Evolutionary conservation across 2,797 vertebrate genomes (phyloP).

Genomic region (Miichthys miiuy): DNA sequence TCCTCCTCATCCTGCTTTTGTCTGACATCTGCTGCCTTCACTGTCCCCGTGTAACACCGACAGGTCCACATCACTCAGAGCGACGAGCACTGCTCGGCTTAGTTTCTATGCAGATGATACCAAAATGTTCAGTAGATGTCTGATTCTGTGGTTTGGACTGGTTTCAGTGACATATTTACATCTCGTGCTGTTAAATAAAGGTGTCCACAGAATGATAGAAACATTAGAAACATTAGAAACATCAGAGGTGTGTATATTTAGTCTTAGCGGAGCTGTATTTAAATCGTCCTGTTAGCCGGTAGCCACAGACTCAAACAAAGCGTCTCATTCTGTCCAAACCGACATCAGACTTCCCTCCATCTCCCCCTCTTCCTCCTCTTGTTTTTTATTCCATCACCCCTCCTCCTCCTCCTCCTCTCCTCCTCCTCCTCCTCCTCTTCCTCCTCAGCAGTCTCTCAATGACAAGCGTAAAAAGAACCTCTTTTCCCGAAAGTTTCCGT

Average conservation of each 20-base stretch:
- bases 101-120: neutral
- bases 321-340: conserved; percentile 82
- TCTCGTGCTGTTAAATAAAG: neutral
- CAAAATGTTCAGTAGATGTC: neutral
- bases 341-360: conserved; percentile 87
- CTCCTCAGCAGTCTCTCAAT: conserved; percentile 94
- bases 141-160: conserved; percentile 9
- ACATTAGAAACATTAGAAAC: too few relatives aligned
- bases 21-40: conserved; percentile 46
- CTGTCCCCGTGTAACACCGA: conserved; percentile 2
- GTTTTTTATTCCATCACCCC: conserved; percentile 57
- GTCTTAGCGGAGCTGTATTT: neutral
- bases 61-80: too few relatives aligned
- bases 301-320: conserved; percentile 84
- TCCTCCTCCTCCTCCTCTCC: conserved; percentile 84
- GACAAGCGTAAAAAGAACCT: conserved; percentile 99
- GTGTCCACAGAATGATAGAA: too few relatives aligned
- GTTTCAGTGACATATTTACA: neutral
- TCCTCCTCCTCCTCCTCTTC: conserved; percentile 67
- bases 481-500: conserved; percentile 99
- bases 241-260: neutral
- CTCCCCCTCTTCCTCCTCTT: conserved; percentile 69
- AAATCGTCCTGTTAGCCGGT: conserved; percentile 3
- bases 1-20: conserved; percentile 16
- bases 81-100: neutral